Evolutionary conservation across 2,113 vertebrate species (phyloP), one percentile per base, ranked within the genome.

Genomic region (Plectropomus leopardus): DNA sequence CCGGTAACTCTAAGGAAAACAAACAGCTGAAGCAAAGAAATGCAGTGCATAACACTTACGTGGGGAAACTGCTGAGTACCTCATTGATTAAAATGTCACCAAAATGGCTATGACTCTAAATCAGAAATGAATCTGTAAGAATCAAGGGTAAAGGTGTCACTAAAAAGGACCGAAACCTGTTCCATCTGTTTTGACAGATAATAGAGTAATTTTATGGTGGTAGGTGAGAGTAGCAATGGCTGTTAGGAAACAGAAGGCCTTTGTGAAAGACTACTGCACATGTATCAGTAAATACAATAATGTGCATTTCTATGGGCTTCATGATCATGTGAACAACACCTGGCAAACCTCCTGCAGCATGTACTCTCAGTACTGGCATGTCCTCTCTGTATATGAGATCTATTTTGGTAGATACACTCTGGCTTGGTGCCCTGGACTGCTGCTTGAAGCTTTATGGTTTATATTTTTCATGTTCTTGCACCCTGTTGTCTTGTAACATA

Each of bases 401-500:
- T 70, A 26, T 76, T 66, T 60, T 53, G 23, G 51, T 80, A 50
- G 9, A 61, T 55, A 9, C 30, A 32, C n/a, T 53, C 57, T 71
- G 57, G 42, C 40, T 21, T 1, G 19, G 30, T 19, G 55, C 61
- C 60, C 24, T 21, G 40, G 17, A 17, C 42, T 32, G 21, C 40
- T 55, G 45, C 24, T 53, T 51, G 17, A 53, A 53, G 73, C 23
- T 67, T 72, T 57, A 72, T 66, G 16, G 17, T 47, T 64, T 14
- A 15, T 30, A 60, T 66, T 61, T 69, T 58, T 70, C 47, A 78
- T 64, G 58, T 71, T 75, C 42, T 19, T 40, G n/a, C n/a, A 60
- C 28, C 7, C 23, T 30, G 7, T 15, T 63, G 66, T 48, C 40
- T 36, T 72, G 14, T 44, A 45, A 36, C 70, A 75, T 16, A 47